Evolutionary conservation across 2,888 invertebrate genomes (phyloP).

Genomic region (Palloptera scutellata): DNA sequence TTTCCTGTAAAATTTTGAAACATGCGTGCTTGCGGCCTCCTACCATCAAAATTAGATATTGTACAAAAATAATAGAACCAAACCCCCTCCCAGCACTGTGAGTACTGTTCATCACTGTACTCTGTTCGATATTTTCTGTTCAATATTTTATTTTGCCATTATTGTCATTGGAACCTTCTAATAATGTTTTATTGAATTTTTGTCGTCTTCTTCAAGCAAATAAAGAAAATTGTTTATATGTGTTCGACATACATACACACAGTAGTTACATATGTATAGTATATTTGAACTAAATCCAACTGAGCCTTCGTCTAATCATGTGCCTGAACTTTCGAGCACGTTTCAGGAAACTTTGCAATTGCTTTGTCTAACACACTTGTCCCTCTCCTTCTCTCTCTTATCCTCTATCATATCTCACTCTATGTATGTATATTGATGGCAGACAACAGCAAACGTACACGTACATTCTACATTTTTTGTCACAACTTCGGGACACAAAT

Average conservation of each 20-base stretch:
- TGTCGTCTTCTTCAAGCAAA: neutral
- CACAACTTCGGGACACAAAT: constrained; percentile 18
- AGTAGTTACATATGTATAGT: no score
- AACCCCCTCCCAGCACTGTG: no score
- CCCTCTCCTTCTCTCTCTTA: constrained; percentile 27
- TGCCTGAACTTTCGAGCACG: constrained; percentile 48
- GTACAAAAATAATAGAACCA: no score
- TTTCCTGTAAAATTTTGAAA: no score
- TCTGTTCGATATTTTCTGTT: no score
- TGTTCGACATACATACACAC: no score
- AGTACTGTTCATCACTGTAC: neutral
- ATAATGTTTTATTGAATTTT: constrained; percentile 21
- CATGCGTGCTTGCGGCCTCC: no score
- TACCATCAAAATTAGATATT: no score
- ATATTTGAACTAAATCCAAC: constrained; percentile 13
- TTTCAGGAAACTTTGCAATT: constrained; percentile 46
- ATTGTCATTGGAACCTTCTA: neutral
- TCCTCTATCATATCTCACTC: neutral
- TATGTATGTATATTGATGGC: neutral
- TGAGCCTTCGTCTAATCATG: constrained; percentile 44
- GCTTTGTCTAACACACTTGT: constrained; percentile 22
- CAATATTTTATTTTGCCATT: neutral
- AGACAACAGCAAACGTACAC: constrained; percentile 2
- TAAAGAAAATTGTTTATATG: no score
- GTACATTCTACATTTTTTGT: constrained; percentile 24